A percentile compares a stretch with the other conserved stretches of the same genome.
These are phyloP conservation scores for Rhagonycha lutea DNA, from an alignment of 2,888 invertebrate species.

Conservation along the genomic window DNA sequence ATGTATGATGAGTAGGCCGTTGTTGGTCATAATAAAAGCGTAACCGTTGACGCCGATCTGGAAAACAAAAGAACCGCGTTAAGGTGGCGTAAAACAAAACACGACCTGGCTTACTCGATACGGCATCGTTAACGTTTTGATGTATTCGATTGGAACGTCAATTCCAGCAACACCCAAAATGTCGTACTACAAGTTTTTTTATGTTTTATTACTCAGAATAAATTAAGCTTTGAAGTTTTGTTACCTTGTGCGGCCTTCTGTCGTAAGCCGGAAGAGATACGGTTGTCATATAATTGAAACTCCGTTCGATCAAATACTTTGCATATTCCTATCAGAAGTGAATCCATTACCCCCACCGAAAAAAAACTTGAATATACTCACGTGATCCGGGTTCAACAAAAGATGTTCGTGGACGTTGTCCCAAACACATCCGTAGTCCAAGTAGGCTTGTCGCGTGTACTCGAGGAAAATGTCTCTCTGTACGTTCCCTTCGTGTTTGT, in stretches of 20 bases:
- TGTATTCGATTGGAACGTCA: conserved; percentile 90
- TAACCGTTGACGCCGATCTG: conserved; percentile 94
- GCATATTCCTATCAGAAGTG: conserved; percentile 58
- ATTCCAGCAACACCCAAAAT: conserved; percentile 96
- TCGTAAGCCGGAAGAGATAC: conserved; percentile 93
- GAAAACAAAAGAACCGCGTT: background rate
- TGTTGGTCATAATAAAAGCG: conserved; percentile 92
- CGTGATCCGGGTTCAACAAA: conserved; percentile 26
- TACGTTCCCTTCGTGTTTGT: conserved; percentile 77
- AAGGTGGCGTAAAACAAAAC: background rate
- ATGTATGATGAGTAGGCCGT: conserved; percentile 92
- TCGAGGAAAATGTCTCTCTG: conserved; percentile 69
- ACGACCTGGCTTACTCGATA: conserved; percentile 71
- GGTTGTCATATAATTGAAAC: conserved; percentile 84
- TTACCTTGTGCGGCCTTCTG: conserved; percentile 77
- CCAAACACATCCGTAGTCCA: conserved; percentile 15
- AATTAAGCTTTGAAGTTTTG: conserved; percentile 43
- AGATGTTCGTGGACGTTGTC: conserved; percentile 15
- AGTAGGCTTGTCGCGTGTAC: conserved; percentile 29
- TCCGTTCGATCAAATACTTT: conserved; percentile 61
- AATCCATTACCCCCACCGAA: no score
- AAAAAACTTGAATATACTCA: conserved; percentile 12
- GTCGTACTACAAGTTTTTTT: conserved; percentile 72
- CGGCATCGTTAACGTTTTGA: conserved; percentile 83
- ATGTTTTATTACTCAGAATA: conserved; percentile 38